These are phyloP conservation scores for Cryptoleucopteryx plumbea DNA, from an alignment of 2,113 vertebrate species.

Conservation along the genomic window DNA sequence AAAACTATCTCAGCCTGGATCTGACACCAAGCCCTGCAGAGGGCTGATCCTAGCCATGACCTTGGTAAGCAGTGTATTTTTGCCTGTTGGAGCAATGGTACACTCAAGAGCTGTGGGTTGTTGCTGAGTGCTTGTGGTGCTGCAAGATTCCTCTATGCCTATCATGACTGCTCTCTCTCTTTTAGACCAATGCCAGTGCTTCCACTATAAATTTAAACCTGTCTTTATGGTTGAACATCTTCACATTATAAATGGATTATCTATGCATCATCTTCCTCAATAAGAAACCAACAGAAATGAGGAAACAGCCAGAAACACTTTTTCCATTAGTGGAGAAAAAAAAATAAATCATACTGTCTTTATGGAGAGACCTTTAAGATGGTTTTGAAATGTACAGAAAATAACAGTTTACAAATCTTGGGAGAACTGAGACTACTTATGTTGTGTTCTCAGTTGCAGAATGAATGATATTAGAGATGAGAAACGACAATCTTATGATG, in stretches of 20 bases:
- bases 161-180: background rate
- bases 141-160: background rate
- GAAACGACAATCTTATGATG: conserved; percentile 62
- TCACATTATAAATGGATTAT: background rate
- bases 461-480: conserved; percentile 43
- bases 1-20: background rate
- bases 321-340: background rate
- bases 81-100: background rate
- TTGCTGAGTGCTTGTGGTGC: background rate
- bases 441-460: background rate
- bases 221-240: background rate
- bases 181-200: background rate
- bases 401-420: conserved; percentile 1
- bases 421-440: background rate
- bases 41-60: background rate
- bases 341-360: background rate
- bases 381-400: background rate
- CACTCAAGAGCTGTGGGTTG: background rate
- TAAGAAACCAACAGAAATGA: background rate
- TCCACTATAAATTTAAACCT: background rate
- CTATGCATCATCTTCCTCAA: background rate
- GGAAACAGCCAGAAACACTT: background rate
- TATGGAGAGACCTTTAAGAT: background rate
- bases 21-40: background rate
- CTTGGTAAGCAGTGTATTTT: background rate